These are phyloP conservation scores for Poecilia picta DNA, from an alignment of 2,797 vertebrate genomes.

Conservation along the genomic window DNA sequence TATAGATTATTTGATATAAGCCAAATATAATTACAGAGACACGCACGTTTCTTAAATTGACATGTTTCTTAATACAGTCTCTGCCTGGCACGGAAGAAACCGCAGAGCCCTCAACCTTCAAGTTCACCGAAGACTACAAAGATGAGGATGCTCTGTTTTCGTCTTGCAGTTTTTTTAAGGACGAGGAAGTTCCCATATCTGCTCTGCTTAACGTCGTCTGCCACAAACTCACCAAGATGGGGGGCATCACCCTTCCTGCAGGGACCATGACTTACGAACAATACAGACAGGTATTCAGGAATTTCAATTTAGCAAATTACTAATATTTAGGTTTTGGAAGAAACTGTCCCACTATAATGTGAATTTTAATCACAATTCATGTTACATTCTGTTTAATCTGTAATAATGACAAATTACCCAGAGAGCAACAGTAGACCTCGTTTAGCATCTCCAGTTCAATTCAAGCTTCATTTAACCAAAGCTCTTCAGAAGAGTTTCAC, in stretches of 20 bases:
- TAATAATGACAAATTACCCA: neutral
- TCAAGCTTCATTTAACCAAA: neutral
- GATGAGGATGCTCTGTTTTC: conserved; percentile 25
- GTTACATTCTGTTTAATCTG: neutral
- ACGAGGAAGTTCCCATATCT: conserved; percentile 81
- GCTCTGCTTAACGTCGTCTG: conserved; percentile 82
- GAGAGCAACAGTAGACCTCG: neutral
- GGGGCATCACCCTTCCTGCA: conserved; percentile 56
- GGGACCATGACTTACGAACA: conserved; percentile 63
- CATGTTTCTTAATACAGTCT: conserved; percentile 60
- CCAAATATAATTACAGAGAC: neutral
- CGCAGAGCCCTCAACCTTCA: conserved; percentile 33
- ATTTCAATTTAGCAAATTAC: neutral
- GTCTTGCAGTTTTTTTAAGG: conserved; percentile 34
- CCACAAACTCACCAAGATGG: conserved; percentile 63
- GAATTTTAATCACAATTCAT: neutral
- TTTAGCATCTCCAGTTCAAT: neutral
- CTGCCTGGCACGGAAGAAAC: conserved; percentile 66
- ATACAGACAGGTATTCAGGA: conserved; percentile 72
- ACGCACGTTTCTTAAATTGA: neutral
- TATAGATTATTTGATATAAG: neutral
- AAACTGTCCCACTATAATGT: neutral
- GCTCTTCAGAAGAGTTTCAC: neutral
- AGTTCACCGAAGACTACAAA: conserved; percentile 31
- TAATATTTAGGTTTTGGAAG: neutral